Evolutionary conservation across 2,888 invertebrate species (phyloP).

Genomic region (Xestia sexstrigata): DNA sequence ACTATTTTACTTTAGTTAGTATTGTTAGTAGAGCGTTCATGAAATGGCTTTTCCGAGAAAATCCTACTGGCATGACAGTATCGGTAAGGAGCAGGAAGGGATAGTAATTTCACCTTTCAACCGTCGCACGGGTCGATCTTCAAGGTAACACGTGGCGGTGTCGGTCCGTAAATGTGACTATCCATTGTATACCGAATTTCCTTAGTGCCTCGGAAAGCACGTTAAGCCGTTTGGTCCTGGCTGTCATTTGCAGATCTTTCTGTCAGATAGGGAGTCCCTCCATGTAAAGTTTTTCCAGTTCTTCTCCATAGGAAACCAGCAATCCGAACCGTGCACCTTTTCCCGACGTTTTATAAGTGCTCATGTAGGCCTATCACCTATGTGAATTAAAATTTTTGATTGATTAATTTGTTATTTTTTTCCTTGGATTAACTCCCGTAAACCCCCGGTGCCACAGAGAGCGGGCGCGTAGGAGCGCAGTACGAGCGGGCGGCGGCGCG

Average conservation of each 20-base stretch:
- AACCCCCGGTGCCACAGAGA: constrained; percentile 73
- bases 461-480: constrained; percentile 84
- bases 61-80: not conserved
- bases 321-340: not conserved
- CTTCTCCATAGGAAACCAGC: no score
- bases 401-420: no score
- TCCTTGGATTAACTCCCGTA: constrained; percentile 7
- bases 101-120: not conserved
- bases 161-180: not conserved
- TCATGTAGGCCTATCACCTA: not conserved
- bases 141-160: not conserved
- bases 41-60: not conserved
- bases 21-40: not conserved
- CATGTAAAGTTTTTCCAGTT: not conserved
- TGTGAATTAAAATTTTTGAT: not conserved
- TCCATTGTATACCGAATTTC: not conserved
- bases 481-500: constrained; percentile 93
- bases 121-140: not conserved
- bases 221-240: not conserved
- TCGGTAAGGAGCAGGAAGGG: not conserved
- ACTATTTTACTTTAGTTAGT: not conserved
- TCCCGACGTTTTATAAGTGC: not conserved
- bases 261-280: not conserved
- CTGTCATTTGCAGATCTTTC: not conserved
- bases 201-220: not conserved